Percentiles rank a stretch among this genome's conserved stretches.
Conservation (phyloP, 2,888 invertebrate genomes). For the Drosophila acutilabella region DNA sequence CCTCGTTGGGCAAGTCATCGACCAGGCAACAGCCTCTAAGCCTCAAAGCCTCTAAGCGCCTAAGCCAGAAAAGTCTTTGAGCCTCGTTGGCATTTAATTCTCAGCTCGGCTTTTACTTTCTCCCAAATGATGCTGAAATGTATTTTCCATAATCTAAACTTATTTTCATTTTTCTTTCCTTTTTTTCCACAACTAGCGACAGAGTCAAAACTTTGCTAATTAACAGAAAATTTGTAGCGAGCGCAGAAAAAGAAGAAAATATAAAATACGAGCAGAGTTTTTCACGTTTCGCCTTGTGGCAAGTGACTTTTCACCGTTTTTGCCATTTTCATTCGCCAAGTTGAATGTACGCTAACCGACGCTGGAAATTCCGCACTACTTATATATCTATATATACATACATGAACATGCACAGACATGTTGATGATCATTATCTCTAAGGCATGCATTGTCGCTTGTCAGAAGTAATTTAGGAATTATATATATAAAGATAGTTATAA, state of each 20-base stretch:
- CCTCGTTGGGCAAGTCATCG: slow-evolving; percentile 75
- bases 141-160: slow-evolving; percentile 47
- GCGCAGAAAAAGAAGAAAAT: neutral
- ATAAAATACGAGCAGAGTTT: slow-evolving; percentile 45
- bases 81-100: slow-evolving; percentile 69
- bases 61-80: slow-evolving; percentile 11
- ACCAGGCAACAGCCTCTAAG: slow-evolving; percentile 50
- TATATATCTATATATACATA: slow-evolving; percentile 51
- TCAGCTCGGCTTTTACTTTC: slow-evolving; percentile 80
- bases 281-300: slow-evolving; percentile 36
- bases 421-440: slow-evolving; percentile 38
- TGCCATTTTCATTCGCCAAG: slow-evolving; percentile 55
- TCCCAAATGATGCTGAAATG: slow-evolving; percentile 76
- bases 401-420: slow-evolving; percentile 31
- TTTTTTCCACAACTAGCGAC: slow-evolving; percentile 54
- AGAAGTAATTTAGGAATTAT: slow-evolving; percentile 76
- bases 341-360: slow-evolving; percentile 75
- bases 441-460: slow-evolving; percentile 57
- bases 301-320: slow-evolving; percentile 63
- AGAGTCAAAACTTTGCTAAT: slow-evolving; percentile 67
- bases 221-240: slow-evolving; percentile 51
- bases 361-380: slow-evolving; percentile 80
- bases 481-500: slow-evolving; percentile 5
- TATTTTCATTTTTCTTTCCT: slow-evolving; percentile 62
- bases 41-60: slow-evolving; percentile 17